Evolutionary conservation across 2,888 invertebrate species (phyloP).

Genomic region (Xiphydria camelus): DNA sequence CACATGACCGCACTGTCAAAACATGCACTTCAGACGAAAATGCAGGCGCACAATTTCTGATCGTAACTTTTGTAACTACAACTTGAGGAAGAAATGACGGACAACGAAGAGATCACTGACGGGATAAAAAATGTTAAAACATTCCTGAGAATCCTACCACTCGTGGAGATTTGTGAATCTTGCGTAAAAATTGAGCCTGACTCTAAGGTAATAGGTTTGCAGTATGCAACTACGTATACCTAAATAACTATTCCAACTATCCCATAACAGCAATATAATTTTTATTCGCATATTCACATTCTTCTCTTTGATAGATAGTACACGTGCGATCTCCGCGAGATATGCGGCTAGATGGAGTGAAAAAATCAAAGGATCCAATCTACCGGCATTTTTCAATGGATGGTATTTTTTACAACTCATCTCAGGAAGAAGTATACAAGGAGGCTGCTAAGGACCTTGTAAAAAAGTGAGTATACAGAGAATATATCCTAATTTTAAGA

Average conservation of each 20-base stretch:
- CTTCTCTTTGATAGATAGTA: slow-evolving; percentile 35
- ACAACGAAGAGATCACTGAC: slow-evolving; percentile 12
- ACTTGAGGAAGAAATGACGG: too few species aligned
- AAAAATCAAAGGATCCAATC: slow-evolving; percentile 32
- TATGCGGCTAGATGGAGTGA: slow-evolving; percentile 24
- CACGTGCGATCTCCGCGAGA: slow-evolving; percentile 52
- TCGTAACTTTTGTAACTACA: too few species aligned
- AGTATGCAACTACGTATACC: too few species aligned
- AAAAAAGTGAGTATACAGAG: slow-evolving; percentile 42
- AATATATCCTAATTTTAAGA: slow-evolving; percentile 5
- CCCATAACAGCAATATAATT: neutral
- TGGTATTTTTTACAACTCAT: slow-evolving; percentile 52
- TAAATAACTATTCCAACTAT: too few species aligned
- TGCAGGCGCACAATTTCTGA: too few species aligned
- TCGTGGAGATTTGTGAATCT: slow-evolving; percentile 23
- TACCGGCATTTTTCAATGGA: slow-evolving; percentile 56
- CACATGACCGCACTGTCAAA: too few species aligned
- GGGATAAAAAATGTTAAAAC: slow-evolving; percentile 27
- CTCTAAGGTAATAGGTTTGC: slow-evolving; percentile 27
- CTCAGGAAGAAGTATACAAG: slow-evolving; percentile 51
- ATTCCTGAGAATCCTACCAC: slow-evolving; percentile 33
- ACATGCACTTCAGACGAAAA: too few species aligned
- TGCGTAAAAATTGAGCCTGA: slow-evolving; percentile 27
- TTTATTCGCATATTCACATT: neutral
- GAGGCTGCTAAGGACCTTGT: slow-evolving; percentile 44